Evolutionary conservation across 1,140 invertebrate genomes (phyloP).

Genomic region (Bicyclus anynana): DNA sequence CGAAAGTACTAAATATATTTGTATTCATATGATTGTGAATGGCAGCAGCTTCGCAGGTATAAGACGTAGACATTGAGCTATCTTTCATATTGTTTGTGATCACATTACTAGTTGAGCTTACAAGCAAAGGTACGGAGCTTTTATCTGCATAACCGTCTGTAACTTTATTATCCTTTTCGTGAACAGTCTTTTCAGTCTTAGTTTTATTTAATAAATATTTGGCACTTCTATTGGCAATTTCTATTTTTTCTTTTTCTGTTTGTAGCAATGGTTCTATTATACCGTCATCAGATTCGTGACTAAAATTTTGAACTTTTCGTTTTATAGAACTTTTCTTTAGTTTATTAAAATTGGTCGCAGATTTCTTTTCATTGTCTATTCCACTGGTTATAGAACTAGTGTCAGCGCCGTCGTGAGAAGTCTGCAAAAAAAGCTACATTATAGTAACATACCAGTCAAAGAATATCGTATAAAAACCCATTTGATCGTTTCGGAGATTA

Average conservation of each 20-base stretch:
- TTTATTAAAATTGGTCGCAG: slow-evolving; percentile 55
- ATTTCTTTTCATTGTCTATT: slow-evolving; percentile 65
- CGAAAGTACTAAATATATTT: slow-evolving; percentile 42
- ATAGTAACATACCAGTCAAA: too few relatives aligned
- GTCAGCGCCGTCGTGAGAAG: slow-evolving; percentile 63
- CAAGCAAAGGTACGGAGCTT: slow-evolving; percentile 12
- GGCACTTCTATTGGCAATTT: slow-evolving; percentile 56
- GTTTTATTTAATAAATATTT: slow-evolving; percentile 56
- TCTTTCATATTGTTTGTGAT: slow-evolving; percentile 27
- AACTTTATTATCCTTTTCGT: slow-evolving; percentile 31
- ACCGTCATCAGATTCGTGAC: slow-evolving; percentile 62
- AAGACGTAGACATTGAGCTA: slow-evolving; percentile 10
- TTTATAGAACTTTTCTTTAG: slow-evolving; percentile 65
- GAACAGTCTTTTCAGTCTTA: slow-evolving; percentile 56
- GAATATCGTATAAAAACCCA: too few relatives aligned
- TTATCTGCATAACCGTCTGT: slow-evolving; percentile 12
- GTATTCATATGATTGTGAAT: slow-evolving; percentile 63
- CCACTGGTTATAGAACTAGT: slow-evolving; percentile 60
- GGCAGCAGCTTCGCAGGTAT: slow-evolving; percentile 23
- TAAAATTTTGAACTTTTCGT: slow-evolving; percentile 60
- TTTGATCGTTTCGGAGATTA: too few relatives aligned
- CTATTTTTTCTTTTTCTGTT: slow-evolving; percentile 52
- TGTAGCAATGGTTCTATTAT: slow-evolving; percentile 67
- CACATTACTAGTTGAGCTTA: slow-evolving; percentile 23
- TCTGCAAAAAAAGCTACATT: slow-evolving; percentile 38